Conservation (phyloP, 2,113 vertebrate species). For the Misgurnus mizolepis region DNA sequence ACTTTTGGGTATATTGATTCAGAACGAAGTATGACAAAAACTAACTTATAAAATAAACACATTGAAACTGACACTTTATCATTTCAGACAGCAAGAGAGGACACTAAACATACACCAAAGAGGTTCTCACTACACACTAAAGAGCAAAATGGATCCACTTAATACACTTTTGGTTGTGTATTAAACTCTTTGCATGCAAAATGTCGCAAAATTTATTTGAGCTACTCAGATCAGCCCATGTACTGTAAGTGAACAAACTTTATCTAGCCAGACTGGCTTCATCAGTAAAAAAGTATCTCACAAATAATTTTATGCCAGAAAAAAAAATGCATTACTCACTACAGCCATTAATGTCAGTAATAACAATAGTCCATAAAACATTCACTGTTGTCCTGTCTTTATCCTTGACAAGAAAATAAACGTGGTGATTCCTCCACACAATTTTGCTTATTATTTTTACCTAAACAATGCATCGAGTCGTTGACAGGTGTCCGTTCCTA, state of each 20-base stretch:
- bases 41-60: background rate
- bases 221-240: background rate
- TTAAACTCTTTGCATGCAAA: background rate
- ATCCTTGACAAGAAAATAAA: slow-evolving; percentile 93
- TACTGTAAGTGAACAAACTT: background rate
- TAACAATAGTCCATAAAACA: slow-evolving; percentile 19
- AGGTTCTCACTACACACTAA: background rate
- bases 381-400: slow-evolving; percentile 62
- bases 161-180: too few species aligned
- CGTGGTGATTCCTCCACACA: slow-evolving; percentile 92
- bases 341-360: slow-evolving; percentile 38
- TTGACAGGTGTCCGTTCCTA: slow-evolving; percentile 97
- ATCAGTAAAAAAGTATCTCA: slow-evolving; percentile 17
- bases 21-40: background rate
- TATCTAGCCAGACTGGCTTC: background rate
- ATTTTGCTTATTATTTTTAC: slow-evolving; percentile 98
- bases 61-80: background rate
- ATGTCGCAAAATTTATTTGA: background rate
- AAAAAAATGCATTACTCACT: slow-evolving; percentile 26
- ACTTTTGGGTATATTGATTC: background rate
- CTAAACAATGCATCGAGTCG: slow-evolving; percentile 91
- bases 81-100: too few species aligned
- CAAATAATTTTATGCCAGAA: background rate
- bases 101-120: background rate
- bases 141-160: background rate